Base-by-base conservation (phyloP, 2,888 invertebrate genomes). In the Polydrusus pterygomalis region DNA sequence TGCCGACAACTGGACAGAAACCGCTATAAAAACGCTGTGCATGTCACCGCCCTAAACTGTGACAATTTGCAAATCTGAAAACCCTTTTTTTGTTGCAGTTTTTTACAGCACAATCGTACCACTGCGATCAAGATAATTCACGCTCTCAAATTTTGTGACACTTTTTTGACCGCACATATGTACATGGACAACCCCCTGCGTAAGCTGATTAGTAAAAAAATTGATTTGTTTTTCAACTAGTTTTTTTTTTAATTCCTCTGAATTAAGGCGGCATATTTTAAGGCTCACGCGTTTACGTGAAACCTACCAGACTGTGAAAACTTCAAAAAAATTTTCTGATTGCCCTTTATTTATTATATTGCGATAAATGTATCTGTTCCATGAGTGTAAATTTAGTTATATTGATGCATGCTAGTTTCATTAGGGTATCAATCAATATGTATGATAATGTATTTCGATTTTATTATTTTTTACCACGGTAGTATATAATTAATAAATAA, bases 391-490 rank as follows among this genome's bases (percentile, higher is more conserved):
- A 85, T 85, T 85, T 85, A 84, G 84, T 85, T 86, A 84, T 85
- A 84, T 85, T 84, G 86, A 85, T 86, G 86, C 87, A 87, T 87
- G 86, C 84, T 87, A 86, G 86, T 85, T 86, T 85, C 84, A 81
- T 83, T 83, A 84, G 84, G 82, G 84, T 85, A 86, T 85, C 86
- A 85, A 78, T 78, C 77, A 78, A 85, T 85, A 86, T 86, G 86
- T 86, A 86, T 83, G 84, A 86, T 86, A 86, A 86, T 86, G 86
- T 87, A 87, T 86, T 85, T 86, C 86, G 84, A 86, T 87, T 87
- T 86, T 86, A 87, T 87, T 87, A 86, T 87, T 87, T 87, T 87
- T 86, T 87, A 87, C 87, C 87, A 87, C 86, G 81, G 85, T 87
- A 86, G 86, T 83, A 85, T 83, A 85, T 82, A 82, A 81, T 82